Conservation (phyloP, 2,797 vertebrate genomes). For the Anabas testudineus region DNA sequence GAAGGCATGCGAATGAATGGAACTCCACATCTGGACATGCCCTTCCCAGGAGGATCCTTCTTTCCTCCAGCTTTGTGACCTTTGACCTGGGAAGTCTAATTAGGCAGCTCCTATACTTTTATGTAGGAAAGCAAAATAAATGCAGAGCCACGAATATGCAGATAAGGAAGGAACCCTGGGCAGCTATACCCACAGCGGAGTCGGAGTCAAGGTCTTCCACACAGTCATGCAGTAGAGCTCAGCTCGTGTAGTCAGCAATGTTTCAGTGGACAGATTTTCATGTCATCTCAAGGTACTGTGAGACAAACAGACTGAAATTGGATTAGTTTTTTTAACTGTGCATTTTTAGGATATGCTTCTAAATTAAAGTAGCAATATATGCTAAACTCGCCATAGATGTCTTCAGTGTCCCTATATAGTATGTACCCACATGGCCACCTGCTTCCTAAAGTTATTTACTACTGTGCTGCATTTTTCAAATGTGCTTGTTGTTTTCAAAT, state of each 20-base stretch:
- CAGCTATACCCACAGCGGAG: conserved; percentile 52
- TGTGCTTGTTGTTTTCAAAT: not conserved
- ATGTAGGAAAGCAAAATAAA: conserved; percentile 72
- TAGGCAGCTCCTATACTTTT: conserved; percentile 67
- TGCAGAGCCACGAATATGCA: conserved; percentile 78
- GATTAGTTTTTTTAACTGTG: conserved; percentile 15
- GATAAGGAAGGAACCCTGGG: conserved; percentile 67
- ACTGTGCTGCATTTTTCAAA: not conserved
- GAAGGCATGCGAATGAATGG: conserved; percentile 39
- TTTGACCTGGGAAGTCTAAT: conserved; percentile 77
- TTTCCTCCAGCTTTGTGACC: conserved; percentile 65
- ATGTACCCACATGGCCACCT: no score
- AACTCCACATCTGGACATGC: conserved; percentile 66
- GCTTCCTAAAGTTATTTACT: not conserved
- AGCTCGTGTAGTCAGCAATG: conserved; percentile 59
- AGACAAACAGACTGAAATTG: not conserved
- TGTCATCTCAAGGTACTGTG: conserved; percentile 15
- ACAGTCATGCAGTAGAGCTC: conserved; percentile 43
- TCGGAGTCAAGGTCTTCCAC: conserved; percentile 73
- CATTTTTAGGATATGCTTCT: conserved; percentile 7
- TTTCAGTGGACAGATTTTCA: conserved; percentile 30
- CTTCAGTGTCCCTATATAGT: no score
- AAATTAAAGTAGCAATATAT: not conserved
- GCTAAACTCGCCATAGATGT: no score
- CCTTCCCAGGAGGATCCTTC: conserved; percentile 69